A percentile compares a stretch with the other conserved stretches of the same genome.
Conservation (phyloP, 2,797 vertebrate genomes). For the Anolis apletophallus region DNA sequence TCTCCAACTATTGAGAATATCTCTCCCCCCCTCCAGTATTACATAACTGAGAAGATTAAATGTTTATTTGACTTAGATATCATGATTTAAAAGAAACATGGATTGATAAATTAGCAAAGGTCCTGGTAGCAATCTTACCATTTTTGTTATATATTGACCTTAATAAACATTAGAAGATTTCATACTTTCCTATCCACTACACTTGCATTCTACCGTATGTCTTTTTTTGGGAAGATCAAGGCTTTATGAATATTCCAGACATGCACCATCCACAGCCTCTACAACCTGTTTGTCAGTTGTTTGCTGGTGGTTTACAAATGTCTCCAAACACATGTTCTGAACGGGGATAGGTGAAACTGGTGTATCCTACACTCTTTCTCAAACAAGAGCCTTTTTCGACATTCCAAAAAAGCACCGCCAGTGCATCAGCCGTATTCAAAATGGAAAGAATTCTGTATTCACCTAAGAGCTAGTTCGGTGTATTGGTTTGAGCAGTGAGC, state of each 20-base stretch:
- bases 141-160: background rate
- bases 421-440: background rate
- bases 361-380: background rate
- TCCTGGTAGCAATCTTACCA: too few species aligned
- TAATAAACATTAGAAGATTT: slow-evolving; percentile 3
- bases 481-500: too few species aligned
- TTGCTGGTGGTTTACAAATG: background rate
- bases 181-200: background rate
- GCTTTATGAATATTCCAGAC: background rate
- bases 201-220: background rate
- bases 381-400: background rate
- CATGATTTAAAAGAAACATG: background rate
- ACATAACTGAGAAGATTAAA: background rate
- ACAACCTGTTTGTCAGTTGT: background rate
- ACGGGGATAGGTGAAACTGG: background rate
- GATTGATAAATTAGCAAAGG: background rate
- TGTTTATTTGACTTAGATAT: background rate
- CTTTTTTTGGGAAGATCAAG: background rate
- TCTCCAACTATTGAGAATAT: background rate
- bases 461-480: too few species aligned
- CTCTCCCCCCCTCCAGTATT: background rate
- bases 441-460: background rate
- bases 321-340: background rate
- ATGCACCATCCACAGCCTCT: background rate
- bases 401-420: background rate